These are phyloP conservation scores for Phoeniculus purpureus DNA, from an alignment of 2,797 vertebrate genomes.

Conservation along the genomic window DNA sequence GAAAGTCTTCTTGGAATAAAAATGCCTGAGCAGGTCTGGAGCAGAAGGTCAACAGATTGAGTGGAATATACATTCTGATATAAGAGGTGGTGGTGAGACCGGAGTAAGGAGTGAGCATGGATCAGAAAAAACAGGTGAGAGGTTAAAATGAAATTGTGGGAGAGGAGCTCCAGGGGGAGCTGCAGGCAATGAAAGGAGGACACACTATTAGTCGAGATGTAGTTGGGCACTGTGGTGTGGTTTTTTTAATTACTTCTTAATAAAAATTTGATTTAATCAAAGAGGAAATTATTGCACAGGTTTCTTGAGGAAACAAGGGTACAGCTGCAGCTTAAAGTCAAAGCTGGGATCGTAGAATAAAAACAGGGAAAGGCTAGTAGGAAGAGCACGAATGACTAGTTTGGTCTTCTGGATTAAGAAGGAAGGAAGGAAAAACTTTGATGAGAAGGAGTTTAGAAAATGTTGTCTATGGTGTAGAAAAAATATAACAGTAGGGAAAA, in stretches of 20 bases:
- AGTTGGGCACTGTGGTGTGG: neutral
- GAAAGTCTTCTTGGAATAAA: neutral
- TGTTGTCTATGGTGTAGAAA: neutral
- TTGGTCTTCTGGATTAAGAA: neutral
- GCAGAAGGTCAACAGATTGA: neutral
- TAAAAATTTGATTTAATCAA: neutral
- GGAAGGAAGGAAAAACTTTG: neutral
- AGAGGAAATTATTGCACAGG: neutral
- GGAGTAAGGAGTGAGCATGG: neutral
- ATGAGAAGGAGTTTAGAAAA: neutral
- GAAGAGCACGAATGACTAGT: neutral
- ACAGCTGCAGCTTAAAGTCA: neutral
- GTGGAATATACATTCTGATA: neutral
- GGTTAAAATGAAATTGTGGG: neutral
- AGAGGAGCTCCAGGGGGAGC: neutral
- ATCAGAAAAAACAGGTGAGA: neutral
- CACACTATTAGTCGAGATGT: neutral
- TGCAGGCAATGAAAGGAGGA: neutral
- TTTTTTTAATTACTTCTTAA: neutral
- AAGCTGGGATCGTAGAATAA: neutral
- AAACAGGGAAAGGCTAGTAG: neutral
- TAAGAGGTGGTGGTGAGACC: neutral
- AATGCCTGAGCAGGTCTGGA: neutral
- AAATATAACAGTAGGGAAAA: neutral
- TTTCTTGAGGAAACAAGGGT: neutral